These are phyloP conservation scores for Eriosoma lanigerum DNA, from an alignment of 1,140 invertebrate species.

Conservation along the genomic window DNA sequence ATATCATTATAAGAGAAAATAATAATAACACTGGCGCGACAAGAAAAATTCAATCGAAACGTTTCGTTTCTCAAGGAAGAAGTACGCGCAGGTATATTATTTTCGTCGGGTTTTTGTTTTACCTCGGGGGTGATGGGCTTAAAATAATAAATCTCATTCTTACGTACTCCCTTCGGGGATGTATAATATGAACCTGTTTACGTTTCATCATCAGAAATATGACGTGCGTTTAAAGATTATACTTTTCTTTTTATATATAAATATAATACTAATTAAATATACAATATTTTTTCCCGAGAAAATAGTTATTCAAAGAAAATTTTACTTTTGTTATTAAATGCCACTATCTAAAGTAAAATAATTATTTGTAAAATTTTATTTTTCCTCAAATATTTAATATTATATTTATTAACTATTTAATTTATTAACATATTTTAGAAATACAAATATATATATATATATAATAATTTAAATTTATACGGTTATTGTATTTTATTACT, in stretches of 20 bases:
- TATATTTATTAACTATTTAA: no score
- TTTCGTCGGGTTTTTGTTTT: background rate
- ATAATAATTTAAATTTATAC: no score
- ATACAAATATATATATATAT: no score
- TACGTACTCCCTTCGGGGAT: background rate
- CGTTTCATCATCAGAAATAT: background rate
- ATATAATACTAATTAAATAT: background rate
- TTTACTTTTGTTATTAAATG: no score
- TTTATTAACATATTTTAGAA: no score
- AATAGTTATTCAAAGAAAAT: no score
- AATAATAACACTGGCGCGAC: background rate
- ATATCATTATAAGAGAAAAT: background rate
- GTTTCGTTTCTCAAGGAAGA: background rate
- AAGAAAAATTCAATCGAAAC: background rate
- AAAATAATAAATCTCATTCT: constrained; percentile 20
- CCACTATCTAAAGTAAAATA: no score
- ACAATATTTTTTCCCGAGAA: no score
- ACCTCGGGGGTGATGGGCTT: background rate
- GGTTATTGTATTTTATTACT: no score
- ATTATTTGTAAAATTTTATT: no score
- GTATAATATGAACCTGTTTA: background rate
- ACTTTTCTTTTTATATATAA: background rate
- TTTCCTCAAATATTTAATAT: no score
- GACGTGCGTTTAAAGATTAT: background rate
- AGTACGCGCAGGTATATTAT: background rate